Percentiles rank a stretch among this genome's conserved stretches.
These are phyloP conservation scores for Brachionus sp. DNA, from an alignment of 1,140 invertebrate species.

Conservation along the genomic window DNA sequence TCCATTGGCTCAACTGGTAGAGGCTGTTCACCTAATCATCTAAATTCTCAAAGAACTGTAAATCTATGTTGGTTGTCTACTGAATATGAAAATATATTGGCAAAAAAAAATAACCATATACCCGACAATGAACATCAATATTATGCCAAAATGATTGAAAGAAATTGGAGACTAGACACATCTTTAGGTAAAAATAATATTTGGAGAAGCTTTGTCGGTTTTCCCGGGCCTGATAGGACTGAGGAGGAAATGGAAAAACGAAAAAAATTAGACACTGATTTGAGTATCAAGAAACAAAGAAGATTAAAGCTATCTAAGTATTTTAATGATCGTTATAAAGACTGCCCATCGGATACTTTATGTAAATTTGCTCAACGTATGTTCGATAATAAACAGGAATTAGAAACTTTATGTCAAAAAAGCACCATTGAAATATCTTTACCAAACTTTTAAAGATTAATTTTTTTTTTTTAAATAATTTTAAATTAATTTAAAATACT, in stretches of 20 bases:
- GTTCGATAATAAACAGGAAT: background rate
- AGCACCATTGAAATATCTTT: background rate
- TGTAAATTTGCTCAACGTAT: background rate
- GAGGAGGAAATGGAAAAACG: background rate
- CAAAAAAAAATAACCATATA: background rate
- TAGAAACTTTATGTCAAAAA: background rate
- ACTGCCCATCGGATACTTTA: background rate
- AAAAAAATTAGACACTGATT: background rate
- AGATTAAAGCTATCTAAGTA: background rate
- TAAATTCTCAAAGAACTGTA: background rate
- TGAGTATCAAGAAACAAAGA: background rate
- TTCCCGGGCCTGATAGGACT: background rate
- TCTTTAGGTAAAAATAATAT: background rate
- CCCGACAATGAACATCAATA: background rate
- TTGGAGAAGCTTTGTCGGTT: background rate
- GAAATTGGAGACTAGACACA: background rate
- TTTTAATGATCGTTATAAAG: background rate
- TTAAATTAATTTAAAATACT: background rate
- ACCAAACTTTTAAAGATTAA: background rate
- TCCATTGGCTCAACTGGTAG: background rate
- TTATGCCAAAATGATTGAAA: background rate
- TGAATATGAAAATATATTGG: background rate
- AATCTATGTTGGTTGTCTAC: background rate
- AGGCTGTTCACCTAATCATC: background rate
- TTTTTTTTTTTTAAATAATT: background rate